Evolutionary conservation across 2,113 vertebrate species (phyloP).

Genomic region (Hystrix cristata): DNA sequence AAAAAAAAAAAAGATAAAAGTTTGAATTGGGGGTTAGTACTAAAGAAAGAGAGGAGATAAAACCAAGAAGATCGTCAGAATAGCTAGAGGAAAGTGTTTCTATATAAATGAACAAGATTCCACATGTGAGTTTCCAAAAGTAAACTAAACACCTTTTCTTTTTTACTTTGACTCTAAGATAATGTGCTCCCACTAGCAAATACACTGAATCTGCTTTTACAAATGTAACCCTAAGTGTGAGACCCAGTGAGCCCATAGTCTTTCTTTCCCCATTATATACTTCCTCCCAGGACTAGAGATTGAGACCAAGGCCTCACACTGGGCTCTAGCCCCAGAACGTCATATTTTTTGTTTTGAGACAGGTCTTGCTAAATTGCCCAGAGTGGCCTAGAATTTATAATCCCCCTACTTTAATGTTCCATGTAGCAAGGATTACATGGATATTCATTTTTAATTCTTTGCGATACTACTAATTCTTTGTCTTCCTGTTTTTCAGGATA

Average conservation of each 20-base stretch:
- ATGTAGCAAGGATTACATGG: background rate
- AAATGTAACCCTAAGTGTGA: background rate
- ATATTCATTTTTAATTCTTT: background rate
- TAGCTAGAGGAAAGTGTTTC: background rate
- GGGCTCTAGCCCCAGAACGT: background rate
- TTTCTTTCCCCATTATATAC: background rate
- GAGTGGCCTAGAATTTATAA: background rate
- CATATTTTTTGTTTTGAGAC: background rate
- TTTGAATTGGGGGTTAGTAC: background rate
- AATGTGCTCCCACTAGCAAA: background rate
- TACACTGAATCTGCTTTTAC: background rate
- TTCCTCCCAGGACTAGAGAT: background rate
- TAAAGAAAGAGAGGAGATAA: background rate
- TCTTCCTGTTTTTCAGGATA: constrained; percentile 17
- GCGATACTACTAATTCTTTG: background rate
- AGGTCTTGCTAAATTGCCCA: background rate
- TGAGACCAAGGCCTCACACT: background rate
- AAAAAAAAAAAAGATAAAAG: background rate
- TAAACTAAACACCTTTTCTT: background rate
- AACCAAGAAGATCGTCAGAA: constrained; percentile 14
- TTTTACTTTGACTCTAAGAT: background rate
- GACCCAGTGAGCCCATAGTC: background rate
- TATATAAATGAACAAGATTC: background rate
- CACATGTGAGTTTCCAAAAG: background rate
- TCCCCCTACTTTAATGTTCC: background rate